Percentiles rank a stretch among this genome's conserved stretches.
These are phyloP conservation scores for Cuculus canorus DNA, from an alignment of 2,797 vertebrate species.

Conservation along the genomic window DNA sequence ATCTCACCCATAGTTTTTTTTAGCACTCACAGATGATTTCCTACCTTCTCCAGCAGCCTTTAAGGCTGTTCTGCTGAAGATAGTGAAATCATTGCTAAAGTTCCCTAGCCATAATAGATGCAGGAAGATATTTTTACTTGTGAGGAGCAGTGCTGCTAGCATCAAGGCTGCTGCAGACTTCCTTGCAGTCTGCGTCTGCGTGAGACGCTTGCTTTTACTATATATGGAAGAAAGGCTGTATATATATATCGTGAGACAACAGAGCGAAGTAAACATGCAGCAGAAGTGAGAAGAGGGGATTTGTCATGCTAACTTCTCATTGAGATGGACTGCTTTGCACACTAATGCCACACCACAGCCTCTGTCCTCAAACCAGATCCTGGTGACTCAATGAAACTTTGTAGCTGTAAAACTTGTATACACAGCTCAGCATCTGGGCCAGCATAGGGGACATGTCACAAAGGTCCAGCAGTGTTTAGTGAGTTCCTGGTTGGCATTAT, in stretches of 20 bases:
- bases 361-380: not conserved
- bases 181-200: slow-evolving; percentile 3
- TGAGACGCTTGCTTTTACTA: slow-evolving; percentile 2
- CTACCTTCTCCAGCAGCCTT: not conserved
- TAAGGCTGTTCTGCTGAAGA: not conserved
- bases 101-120: not conserved
- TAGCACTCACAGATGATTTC: not conserved
- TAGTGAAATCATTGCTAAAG: not conserved
- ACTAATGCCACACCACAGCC: not conserved
- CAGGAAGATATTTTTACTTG: not conserved
- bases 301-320: not conserved
- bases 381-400: not conserved
- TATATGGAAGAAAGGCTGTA: not conserved
- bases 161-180: not conserved
- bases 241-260: not conserved
- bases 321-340: not conserved
- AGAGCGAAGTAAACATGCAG: not conserved
- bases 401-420: not conserved
- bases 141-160: not conserved
- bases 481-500: not conserved
- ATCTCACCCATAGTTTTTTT: not conserved
- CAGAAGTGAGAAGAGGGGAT: not conserved
- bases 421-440: not conserved
- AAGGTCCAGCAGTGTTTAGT: not conserved
- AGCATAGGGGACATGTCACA: not conserved